phyloP scores from a whole-genome alignment of 1,140 invertebrate genomes.

The Agrypnia vestita region DNA sequence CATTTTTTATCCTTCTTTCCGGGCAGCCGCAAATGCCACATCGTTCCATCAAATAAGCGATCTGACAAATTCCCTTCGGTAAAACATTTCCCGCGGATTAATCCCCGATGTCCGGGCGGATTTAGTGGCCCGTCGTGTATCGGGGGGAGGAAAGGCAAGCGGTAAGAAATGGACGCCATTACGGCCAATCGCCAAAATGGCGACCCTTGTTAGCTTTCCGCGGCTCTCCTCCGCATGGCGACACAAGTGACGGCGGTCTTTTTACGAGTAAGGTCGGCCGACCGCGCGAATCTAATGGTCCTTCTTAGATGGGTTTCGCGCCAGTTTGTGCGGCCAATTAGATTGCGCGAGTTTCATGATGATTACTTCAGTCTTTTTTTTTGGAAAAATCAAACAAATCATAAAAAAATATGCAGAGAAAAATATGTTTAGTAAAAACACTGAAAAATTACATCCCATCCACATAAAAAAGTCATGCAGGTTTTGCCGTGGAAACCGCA shows the following conservation, averaged over 20 bases:
- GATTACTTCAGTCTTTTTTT: background rate
- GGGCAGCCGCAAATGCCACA: background rate
- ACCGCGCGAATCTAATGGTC: background rate
- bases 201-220: slow-evolving; percentile 4
- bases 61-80: background rate
- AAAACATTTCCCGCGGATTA: background rate
- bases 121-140: background rate
- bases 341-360: background rate
- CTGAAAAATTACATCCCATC: no score
- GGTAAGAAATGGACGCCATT: background rate
- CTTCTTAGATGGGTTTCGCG: background rate
- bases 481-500: no score
- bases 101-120: background rate
- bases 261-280: background rate
- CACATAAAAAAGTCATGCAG: no score
- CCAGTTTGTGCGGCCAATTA: background rate
- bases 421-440: no score
- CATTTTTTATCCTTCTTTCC: background rate
- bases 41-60: background rate
- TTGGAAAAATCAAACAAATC: no score
- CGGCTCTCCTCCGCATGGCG: background rate
- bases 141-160: background rate
- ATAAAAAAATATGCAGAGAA: background rate
- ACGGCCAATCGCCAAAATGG: background rate
- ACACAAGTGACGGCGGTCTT: background rate